Percentiles rank a stretch among this genome's conserved stretches.
These are phyloP conservation scores for Recurvirostra avosetta DNA, from an alignment of 2,113 vertebrate genomes.

Conservation along the genomic window DNA sequence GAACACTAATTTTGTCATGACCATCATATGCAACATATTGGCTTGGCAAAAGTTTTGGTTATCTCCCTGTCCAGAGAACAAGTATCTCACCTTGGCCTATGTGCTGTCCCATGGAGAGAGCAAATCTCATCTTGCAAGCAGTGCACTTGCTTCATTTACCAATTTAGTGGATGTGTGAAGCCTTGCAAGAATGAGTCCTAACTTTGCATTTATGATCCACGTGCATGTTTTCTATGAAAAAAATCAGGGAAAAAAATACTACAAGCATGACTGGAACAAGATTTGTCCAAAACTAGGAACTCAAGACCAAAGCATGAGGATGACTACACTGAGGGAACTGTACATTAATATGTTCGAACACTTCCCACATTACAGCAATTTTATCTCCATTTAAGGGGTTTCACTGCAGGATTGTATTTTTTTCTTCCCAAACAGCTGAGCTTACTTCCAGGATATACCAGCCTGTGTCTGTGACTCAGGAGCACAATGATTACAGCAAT, in stretches of 20 bases:
- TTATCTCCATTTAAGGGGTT: neutral
- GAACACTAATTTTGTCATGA: neutral
- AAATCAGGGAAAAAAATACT: neutral
- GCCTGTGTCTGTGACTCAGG: neutral
- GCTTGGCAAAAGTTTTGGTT: neutral
- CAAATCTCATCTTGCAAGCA: neutral
- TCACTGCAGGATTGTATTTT: neutral
- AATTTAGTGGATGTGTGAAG: neutral
- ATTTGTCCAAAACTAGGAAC: neutral
- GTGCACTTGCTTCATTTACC: neutral
- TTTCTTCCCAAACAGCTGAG: neutral
- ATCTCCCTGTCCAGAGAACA: neutral
- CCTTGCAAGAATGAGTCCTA: neutral
- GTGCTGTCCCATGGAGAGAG: neutral
- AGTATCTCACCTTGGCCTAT: neutral
- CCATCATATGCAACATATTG: neutral
- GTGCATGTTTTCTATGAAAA: neutral
- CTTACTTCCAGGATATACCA: neutral
- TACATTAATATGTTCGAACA: neutral
- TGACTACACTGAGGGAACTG: neutral
- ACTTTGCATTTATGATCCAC: neutral
- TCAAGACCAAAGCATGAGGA: neutral
- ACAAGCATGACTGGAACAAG: neutral
- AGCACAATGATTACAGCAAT: neutral
- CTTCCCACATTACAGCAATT: neutral